Percentiles rank a stretch among this genome's conserved stretches.
Conservation (phyloP, 2,888 invertebrate species). For the Apodemia mormo region DNA sequence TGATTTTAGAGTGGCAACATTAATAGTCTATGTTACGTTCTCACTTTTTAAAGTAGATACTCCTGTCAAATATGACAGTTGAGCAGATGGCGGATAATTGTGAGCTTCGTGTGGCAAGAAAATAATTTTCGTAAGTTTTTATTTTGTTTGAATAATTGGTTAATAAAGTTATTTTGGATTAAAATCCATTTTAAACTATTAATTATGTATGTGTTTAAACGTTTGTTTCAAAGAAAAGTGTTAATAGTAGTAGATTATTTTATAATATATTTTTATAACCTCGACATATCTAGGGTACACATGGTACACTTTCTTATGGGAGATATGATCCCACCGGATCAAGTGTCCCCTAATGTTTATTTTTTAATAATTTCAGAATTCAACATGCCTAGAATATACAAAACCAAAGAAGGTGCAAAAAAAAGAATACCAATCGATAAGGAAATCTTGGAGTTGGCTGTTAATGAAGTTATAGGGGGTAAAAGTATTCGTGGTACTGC, state of each 20-base stretch:
- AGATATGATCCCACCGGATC: slow-evolving; percentile 33
- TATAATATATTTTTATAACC: slow-evolving; percentile 31
- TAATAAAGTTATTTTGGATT: slow-evolving; percentile 16
- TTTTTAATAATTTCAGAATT: slow-evolving; percentile 26
- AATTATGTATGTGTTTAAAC: slow-evolving; percentile 20
- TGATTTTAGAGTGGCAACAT: slow-evolving; percentile 19
- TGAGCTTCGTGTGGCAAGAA: slow-evolving; percentile 27
- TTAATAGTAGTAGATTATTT: slow-evolving; percentile 23
- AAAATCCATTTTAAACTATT: slow-evolving; percentile 20
- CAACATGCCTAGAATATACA: slow-evolving; percentile 31
- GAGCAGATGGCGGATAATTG: slow-evolving; percentile 31
- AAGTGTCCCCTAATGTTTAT: slow-evolving; percentile 28
- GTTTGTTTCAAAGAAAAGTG: slow-evolving; percentile 25
- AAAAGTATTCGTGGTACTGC: slow-evolving; percentile 30
- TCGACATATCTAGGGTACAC: slow-evolving; percentile 28
- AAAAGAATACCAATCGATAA: slow-evolving; percentile 29
- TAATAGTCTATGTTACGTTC: slow-evolving; percentile 18
- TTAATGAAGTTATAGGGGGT: slow-evolving; percentile 28
- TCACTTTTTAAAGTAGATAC: slow-evolving; percentile 19
- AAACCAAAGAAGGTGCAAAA: slow-evolving; percentile 34
- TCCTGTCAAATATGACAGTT: slow-evolving; percentile 21
- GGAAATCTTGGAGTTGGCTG: slow-evolving; percentile 23
- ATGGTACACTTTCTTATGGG: slow-evolving; percentile 30
- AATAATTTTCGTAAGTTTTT: slow-evolving; percentile 31
- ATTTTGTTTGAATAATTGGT: slow-evolving; percentile 28